Percentiles rank a stretch among this genome's conserved stretches.
Evolutionary conservation across 2,113 vertebrate genomes (phyloP).

Genomic region (Scalopus aquaticus): DNA sequence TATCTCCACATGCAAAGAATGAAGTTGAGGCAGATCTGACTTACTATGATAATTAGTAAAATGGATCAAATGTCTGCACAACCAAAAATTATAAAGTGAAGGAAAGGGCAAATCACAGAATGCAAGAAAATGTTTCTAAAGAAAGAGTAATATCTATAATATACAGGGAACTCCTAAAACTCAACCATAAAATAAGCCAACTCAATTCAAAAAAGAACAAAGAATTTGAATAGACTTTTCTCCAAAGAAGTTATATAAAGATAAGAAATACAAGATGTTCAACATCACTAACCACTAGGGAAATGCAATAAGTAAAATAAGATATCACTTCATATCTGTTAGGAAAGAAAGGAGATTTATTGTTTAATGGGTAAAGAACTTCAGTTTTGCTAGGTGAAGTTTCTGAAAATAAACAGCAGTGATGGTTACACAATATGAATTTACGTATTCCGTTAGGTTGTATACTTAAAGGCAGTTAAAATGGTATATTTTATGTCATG

Average conservation of each 20-base stretch:
- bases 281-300: too few species aligned
- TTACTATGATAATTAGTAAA: background rate
- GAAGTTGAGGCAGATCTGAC: background rate
- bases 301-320: background rate
- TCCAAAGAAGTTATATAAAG: background rate
- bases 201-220: background rate
- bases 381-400: background rate
- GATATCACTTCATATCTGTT: background rate
- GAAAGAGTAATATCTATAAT: too few species aligned
- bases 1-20: background rate
- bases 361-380: background rate
- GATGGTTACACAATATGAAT: background rate
- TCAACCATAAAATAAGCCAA: background rate
- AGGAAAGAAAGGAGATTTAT: background rate
- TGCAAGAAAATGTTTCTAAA: background rate
- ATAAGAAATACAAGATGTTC: background rate
- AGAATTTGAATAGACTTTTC: background rate
- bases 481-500: background rate
- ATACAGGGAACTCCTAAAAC: background rate
- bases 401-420: background rate
- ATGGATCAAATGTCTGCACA: background rate
- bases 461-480: background rate
- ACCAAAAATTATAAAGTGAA: background rate
- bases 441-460: background rate
- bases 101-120: background rate